These are phyloP conservation scores for Tenthredo scrophulariae DNA, from an alignment of 2,888 invertebrate genomes.

Conservation along the genomic window DNA sequence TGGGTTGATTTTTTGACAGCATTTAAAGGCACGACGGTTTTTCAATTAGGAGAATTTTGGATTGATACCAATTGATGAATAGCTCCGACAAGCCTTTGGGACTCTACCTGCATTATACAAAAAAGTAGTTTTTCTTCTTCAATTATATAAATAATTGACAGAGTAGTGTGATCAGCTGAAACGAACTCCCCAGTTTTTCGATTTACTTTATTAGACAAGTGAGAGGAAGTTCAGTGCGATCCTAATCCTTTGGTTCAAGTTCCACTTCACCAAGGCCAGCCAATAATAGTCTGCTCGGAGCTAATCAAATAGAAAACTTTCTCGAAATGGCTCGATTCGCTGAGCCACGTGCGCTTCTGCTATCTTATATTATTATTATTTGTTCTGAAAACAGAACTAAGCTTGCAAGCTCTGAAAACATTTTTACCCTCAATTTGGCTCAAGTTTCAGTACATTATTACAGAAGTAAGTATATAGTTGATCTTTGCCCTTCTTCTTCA, in stretches of 20 bases:
- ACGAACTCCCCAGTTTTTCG: conserved; percentile 13
- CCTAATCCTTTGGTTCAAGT: conserved; percentile 45
- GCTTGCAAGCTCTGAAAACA: conserved; percentile 17
- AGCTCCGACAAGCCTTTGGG: not conserved
- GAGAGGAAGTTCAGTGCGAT: conserved; percentile 30
- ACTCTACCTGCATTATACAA: not conserved
- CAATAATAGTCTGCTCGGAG: conserved; percentile 45
- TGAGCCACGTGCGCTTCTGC: conserved; percentile 11
- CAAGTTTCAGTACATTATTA: not conserved
- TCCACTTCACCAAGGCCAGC: conserved; percentile 36
- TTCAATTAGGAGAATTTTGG: not conserved
- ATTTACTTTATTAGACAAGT: conserved; percentile 35
- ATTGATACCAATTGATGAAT: not conserved
- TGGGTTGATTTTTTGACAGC: too few species aligned
- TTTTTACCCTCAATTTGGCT: conserved; percentile 11
- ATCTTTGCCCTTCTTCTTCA: not conserved
- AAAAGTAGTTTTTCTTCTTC: not conserved
- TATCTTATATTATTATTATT: conserved; percentile 38
- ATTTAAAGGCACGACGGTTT: not conserved
- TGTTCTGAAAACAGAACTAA: conserved; percentile 35
- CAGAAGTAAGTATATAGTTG: not conserved
- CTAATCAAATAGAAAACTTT: conserved; percentile 45
- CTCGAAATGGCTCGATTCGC: conserved; percentile 15
- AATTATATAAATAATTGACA: conserved; percentile 30
- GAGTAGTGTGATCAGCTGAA: not conserved